A percentile compares a stretch with the other conserved stretches of the same genome.
These are phyloP conservation scores for Tinea pellionella DNA, from an alignment of 2,888 invertebrate species.

Conservation along the genomic window DNA sequence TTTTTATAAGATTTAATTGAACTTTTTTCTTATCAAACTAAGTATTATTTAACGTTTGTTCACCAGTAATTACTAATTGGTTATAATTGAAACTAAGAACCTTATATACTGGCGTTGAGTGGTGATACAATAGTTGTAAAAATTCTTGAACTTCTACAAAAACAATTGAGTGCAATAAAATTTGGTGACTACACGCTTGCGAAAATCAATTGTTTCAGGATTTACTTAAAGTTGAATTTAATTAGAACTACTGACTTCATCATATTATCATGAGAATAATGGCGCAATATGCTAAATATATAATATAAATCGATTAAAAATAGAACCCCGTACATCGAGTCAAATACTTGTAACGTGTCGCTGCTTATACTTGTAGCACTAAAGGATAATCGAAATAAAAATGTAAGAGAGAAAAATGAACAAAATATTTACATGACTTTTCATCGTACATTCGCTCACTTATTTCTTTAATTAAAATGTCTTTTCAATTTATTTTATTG, in stretches of 20 bases:
- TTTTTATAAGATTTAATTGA: not conserved
- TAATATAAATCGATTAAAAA: no score
- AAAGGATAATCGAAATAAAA: no score
- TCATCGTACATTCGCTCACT: not conserved
- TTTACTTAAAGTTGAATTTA: not conserved
- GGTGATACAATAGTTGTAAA: not conserved
- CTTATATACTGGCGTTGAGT: not conserved
- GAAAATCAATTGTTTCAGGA: not conserved
- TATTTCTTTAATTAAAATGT: not conserved
- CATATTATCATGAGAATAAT: not conserved
- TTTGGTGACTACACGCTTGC: conserved; percentile 2
- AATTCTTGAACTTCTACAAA: not conserved
- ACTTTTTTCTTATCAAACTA: not conserved
- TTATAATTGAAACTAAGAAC: not conserved
- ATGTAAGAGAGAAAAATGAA: no score
- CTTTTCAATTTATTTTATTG: not conserved
- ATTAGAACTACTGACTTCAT: not conserved
- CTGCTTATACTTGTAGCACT: no score
- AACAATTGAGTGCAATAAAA: conserved; percentile 5
- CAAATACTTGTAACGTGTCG: no score
- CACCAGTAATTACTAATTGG: not conserved
- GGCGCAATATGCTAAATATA: no score
- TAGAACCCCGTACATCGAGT: no score
- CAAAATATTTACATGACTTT: no score
- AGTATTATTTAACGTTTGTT: not conserved